These are phyloP conservation scores for Enhydra lutris DNA, from an alignment of 2,113 vertebrate species.

Conservation along the genomic window DNA sequence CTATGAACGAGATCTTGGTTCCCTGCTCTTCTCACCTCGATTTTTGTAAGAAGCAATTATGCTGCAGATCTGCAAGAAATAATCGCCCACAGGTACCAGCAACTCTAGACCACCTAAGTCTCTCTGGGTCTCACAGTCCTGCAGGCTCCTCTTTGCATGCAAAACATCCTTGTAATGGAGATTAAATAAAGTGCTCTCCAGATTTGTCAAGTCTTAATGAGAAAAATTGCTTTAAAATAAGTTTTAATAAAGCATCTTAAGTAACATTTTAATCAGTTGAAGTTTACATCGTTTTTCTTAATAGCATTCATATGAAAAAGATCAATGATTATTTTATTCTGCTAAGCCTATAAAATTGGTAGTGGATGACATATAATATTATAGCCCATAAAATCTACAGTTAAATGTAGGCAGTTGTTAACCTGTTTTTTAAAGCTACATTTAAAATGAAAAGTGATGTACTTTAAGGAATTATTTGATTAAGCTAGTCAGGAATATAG, in stretches of 20 bases:
- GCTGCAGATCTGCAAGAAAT: neutral
- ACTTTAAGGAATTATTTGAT: conserved; percentile 74
- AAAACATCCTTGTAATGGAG: conserved; percentile 73
- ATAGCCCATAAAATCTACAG: conserved; percentile 75
- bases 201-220: conserved; percentile 78
- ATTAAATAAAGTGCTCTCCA: conserved; percentile 76
- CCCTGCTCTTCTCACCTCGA: neutral
- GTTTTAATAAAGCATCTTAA: conserved; percentile 78
- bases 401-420: conserved; percentile 77
- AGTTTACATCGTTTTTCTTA: conserved; percentile 80
- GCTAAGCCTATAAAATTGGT: conserved; percentile 75
- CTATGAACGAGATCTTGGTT: neutral
- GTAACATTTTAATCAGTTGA: conserved; percentile 79
- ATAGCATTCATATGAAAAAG: conserved; percentile 75
- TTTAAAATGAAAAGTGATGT: conserved; percentile 76
- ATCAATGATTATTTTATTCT: conserved; percentile 81
- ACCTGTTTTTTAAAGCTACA: conserved; percentile 75
- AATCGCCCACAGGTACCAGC: neutral
- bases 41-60: conserved; percentile 1
- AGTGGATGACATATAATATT: conserved; percentile 74
- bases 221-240: conserved; percentile 77
- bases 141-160: conserved; percentile 56
- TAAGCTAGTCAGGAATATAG: conserved; percentile 50
- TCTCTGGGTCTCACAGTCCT: conserved; percentile 43
- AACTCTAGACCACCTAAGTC: neutral